Base-by-base conservation (phyloP, 2,797 vertebrate genomes). In the Percopsis omiscomaycus region DNA sequence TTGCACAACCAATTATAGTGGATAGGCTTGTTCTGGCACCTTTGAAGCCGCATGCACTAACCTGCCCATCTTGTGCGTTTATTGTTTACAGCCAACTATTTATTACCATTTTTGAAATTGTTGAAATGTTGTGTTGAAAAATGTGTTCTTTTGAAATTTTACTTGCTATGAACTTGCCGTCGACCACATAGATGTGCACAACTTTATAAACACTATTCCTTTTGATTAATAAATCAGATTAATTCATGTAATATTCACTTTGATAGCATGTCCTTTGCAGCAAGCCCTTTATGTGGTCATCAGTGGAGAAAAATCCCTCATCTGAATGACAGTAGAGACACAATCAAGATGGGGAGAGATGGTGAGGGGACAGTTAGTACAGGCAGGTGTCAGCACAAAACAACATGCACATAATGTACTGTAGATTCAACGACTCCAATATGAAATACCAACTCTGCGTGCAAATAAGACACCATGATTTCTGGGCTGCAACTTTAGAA, bases 181-280 rank as follows among this genome's bases (percentile, higher is more conserved):
- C 32, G 5, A 37, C 32, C 32, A 37, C 32, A 37, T 5, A 37
- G 32, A 5, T 37, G 32, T 37, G 32, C 5, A 37, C 32, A 37
- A 8, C 32, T 37, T 37, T 37, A 16, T 22, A 22, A 51, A 51
- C 6, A 22, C 49, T 15, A 2, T 50, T 6, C n/a, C 14, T 37
- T 37, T 37, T 8, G 15, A 1, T 16, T 50, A 22, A 50, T 50
- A 5, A 50, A 15, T 22, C 49, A 8, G n/a, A 22, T 22, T 51
- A 51, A 22, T 11, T 51, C 49, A 22, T 9, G 49, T 51, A 16
- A 51, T 22, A 3, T 9, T 22, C 13, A n/a, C 4, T 5, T 49
- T 49, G 47, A 49, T 4, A 49, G 47, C 47, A 93, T 42, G 94
- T 92, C 80, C 94, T 91, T 76, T 92, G 94, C 66, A 95, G 75